These are phyloP conservation scores for Paragorgia papillata DNA, from an alignment of 92 coral and sea anemone species.

Conservation along the genomic window DNA sequence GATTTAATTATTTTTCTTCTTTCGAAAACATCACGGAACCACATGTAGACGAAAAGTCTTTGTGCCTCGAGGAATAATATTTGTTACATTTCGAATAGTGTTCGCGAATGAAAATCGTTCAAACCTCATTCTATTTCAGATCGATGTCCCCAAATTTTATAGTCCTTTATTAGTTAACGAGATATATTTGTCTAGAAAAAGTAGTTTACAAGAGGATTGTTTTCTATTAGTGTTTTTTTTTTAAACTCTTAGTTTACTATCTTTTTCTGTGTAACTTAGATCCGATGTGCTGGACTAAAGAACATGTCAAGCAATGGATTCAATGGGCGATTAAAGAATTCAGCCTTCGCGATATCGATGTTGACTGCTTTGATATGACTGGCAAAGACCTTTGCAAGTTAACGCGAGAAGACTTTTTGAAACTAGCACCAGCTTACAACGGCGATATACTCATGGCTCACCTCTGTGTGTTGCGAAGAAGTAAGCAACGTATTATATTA, in stretches of 20 bases:
- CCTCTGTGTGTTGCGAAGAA: constrained; percentile 95
- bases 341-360: constrained; percentile 92
- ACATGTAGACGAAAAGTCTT: constrained; percentile 15
- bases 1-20: constrained; percentile 36
- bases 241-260: constrained; percentile 9
- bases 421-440: constrained; percentile 98
- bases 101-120: neutral
- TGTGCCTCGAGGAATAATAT: constrained; percentile 8
- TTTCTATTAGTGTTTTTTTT: too few species aligned
- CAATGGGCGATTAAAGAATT: constrained; percentile 99
- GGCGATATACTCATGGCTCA: constrained; percentile 99
- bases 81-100: too few species aligned
- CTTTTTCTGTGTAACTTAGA: constrained; percentile 49
- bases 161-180: too few species aligned
- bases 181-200: too few species aligned
- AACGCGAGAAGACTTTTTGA: constrained; percentile 95
- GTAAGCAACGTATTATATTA: constrained; percentile 62
- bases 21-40: constrained; percentile 13
- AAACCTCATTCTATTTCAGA: too few species aligned
- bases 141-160: neutral
- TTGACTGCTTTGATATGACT: constrained; percentile 94
- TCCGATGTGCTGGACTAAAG: constrained; percentile 97
- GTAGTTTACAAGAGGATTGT: too few species aligned
- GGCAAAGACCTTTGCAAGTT: constrained; percentile 90
- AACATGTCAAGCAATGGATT: constrained; percentile 97